These are phyloP conservation scores for Sabellastarte sp. DNA, from an alignment of 2,888 invertebrate genomes.

Conservation along the genomic window DNA sequence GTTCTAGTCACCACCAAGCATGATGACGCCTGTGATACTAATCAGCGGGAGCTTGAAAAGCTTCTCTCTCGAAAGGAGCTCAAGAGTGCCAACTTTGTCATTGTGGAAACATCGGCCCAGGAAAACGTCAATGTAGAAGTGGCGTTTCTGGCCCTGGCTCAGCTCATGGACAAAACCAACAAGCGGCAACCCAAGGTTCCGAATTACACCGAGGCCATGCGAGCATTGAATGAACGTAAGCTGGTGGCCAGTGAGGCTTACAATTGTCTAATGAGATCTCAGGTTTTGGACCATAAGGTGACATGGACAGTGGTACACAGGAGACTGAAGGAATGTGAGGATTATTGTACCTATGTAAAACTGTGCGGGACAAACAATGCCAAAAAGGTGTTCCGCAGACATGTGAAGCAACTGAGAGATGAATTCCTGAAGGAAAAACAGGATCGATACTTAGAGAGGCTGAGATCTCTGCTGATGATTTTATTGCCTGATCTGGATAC, in stretches of 20 bases:
- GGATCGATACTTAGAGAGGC: slow-evolving; percentile 74
- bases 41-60: slow-evolving; percentile 75
- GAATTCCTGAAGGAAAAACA: slow-evolving; percentile 76
- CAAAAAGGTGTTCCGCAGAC: slow-evolving; percentile 74
- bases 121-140: slow-evolving; percentile 94
- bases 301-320: slow-evolving; percentile 67
- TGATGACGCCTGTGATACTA: slow-evolving; percentile 83
- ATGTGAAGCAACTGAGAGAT: slow-evolving; percentile 78
- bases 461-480: slow-evolving; percentile 75
- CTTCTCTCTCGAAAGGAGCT: slow-evolving; percentile 86
- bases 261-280: slow-evolving; percentile 79
- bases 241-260: slow-evolving; percentile 90
- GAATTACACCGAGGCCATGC: slow-evolving; percentile 80
- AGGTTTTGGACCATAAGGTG: slow-evolving; percentile 79
- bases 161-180: slow-evolving; percentile 85
- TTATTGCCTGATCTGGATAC: slow-evolving; percentile 76
- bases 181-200: slow-evolving; percentile 67
- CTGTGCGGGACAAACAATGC: slow-evolving; percentile 85
- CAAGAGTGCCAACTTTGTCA: slow-evolving; percentile 66
- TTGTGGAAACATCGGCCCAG: slow-evolving; percentile 93
- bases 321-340: slow-evolving; percentile 81
- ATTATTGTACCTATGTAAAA: slow-evolving; percentile 81
- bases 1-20: slow-evolving; percentile 94
- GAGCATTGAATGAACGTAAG: slow-evolving; percentile 81
- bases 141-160: slow-evolving; percentile 81